Percentiles rank a stretch among this genome's conserved stretches.
Conservation (phyloP, 2,113 vertebrate species). For the Gulo gulo region DNA sequence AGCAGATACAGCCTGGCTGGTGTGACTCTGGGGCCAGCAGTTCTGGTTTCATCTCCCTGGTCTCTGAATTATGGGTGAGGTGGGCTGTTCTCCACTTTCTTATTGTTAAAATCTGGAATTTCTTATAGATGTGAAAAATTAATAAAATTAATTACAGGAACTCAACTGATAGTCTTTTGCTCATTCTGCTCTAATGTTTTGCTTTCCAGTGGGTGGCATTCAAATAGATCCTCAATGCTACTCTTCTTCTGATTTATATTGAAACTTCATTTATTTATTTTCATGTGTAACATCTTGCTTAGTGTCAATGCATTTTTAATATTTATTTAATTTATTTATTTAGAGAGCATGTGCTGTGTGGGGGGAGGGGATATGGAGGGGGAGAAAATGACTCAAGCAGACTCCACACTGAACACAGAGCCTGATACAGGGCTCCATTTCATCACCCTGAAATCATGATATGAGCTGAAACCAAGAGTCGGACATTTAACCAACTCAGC, state of each 20-base stretch:
- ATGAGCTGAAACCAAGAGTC: background rate
- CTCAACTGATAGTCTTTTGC: background rate
- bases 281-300: background rate
- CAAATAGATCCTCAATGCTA: background rate
- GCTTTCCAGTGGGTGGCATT: background rate
- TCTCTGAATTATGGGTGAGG: background rate
- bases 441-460: background rate
- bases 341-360: background rate
- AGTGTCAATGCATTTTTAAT: background rate
- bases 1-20: background rate
- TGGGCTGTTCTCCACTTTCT: background rate
- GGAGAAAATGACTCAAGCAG: background rate
- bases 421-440: background rate
- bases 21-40: fast-evolving
- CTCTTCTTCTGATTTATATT: background rate
- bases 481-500: background rate
- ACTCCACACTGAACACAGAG: background rate
- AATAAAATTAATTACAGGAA: background rate
- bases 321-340: background rate
- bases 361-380: background rate
- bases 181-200: background rate
- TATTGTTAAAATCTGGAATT: background rate
- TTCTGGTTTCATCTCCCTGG: no score
- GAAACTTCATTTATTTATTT: background rate
- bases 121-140: background rate